Evolutionary conservation across 2,797 vertebrate species (phyloP), one percentile per base, ranked within the genome.

Genomic region (Scolopax bukidnonensis): DNA sequence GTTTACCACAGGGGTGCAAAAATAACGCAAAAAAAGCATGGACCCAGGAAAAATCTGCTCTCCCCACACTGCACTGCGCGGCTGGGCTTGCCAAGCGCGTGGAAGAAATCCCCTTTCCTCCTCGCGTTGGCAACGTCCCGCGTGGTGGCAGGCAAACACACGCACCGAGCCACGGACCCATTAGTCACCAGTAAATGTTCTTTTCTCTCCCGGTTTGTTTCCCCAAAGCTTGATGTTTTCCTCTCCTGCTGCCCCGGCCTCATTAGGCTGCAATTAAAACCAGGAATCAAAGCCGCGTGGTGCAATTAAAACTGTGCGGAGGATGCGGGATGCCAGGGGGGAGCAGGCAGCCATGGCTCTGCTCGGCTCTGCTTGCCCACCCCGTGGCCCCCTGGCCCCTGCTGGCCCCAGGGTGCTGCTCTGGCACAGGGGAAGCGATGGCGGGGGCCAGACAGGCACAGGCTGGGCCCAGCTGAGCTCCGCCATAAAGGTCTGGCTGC

Each of bases 221-320:
- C 94, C 79, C 68, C 74, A 8, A 84, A 84, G 84, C 86, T 95
- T 19, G 65, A 90, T 88, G 77, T 93, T 96, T 96, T 90, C 92
- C 74, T 84, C 70, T 95, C 93, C 94, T 60, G 80, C 93, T 94
- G 93, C 84, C 94, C 94, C 5, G 4, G 77, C 63, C 84, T 96
- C 74, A 60, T 95, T 95, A 94, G 75, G 92, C 78, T 95, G 93
- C 87, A 93, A 87, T 96, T 92, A 96, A 93, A 96, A 76, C 63
- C 69, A n/a, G 90, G 77, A 93, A 90, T 95, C 90, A 92, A 77
- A 92, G 93, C 89, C 1, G 17, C 53, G 4, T 19, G 83, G 88
- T 41, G 84, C 90, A 87, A 87, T 92, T 91, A 93, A 27, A 92
- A 23, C 53, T 6, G 14, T 4, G 4, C 1, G 13, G 23, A 14